A percentile compares a stretch with the other conserved stretches of the same genome.
These are phyloP conservation scores for Smutsia temminckii DNA, from an alignment of 2,797 vertebrate species.

Conservation along the genomic window DNA sequence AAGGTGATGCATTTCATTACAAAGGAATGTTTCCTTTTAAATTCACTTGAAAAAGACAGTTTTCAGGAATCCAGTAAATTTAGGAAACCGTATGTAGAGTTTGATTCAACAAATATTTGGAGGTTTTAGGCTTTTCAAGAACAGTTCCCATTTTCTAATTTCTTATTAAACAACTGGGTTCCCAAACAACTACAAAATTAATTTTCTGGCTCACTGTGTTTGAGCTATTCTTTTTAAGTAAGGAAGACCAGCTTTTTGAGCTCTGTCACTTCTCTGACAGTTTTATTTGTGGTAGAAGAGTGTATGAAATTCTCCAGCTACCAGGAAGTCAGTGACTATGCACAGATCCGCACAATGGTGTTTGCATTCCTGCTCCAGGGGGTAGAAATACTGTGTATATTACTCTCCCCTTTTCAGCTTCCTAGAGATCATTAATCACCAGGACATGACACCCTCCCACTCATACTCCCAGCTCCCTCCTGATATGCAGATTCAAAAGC, in stretches of 20 bases:
- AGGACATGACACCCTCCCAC: slow-evolving; percentile 87
- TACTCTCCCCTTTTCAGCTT: slow-evolving; percentile 85
- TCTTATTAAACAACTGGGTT: slow-evolving; percentile 84
- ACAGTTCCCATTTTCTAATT: slow-evolving; percentile 83
- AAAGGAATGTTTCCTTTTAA: slow-evolving; percentile 69
- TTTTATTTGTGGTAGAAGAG: slow-evolving; percentile 89
- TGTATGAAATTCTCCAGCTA: slow-evolving; percentile 90
- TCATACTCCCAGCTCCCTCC: slow-evolving; percentile 86
- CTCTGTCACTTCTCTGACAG: slow-evolving; percentile 88
- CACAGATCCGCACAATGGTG: slow-evolving; percentile 88
- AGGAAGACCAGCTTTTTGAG: slow-evolving; percentile 85
- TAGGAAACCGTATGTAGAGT: slow-evolving; percentile 71
- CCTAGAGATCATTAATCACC: slow-evolving; percentile 91
- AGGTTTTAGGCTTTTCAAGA: slow-evolving; percentile 79
- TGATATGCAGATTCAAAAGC: slow-evolving; percentile 85
- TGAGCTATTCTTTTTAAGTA: slow-evolving; percentile 87
- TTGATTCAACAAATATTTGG: slow-evolving; percentile 82
- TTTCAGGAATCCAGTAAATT: slow-evolving; percentile 73
- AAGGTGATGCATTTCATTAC: slow-evolving; percentile 46
- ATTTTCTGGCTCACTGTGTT: slow-evolving; percentile 91
- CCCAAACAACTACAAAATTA: slow-evolving; percentile 87
- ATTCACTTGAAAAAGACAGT: slow-evolving; percentile 61
- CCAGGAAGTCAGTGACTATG: slow-evolving; percentile 87
- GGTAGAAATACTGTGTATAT: slow-evolving; percentile 87
- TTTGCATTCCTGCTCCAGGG: slow-evolving; percentile 89